Base-by-base conservation (phyloP, 2,113 vertebrate species). In the Tursiops truncatus region DNA sequence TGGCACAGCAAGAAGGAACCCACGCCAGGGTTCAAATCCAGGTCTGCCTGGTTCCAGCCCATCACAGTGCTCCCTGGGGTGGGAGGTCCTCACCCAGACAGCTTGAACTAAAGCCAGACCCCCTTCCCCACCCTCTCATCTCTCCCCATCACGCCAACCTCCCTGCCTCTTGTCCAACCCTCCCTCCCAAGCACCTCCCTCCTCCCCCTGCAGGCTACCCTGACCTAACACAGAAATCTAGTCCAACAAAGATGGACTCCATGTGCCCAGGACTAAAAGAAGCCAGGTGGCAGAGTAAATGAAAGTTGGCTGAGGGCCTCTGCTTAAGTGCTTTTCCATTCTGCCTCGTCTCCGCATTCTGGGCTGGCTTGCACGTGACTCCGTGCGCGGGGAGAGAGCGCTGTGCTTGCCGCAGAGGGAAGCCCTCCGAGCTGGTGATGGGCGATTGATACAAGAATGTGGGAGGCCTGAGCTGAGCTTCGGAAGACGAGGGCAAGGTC, bases 251-350 rank as follows among this genome's bases (percentile, higher is more conserved):
- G 23, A 85, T 73, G 96, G 95, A 74, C 73, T 96, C 92, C 0
- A 0, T 12, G 89, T 53, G 90, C 87, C 89, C 80, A 74, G 88
- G 60, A 87, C 96, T 76, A 21, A 87, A 74, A 36, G 91, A 93
- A 91, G 83, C 91, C 95, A 91, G 94, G 95, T 96, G 89, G 76
- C 3, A 8, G 93, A 80, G 91, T 86, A 92, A 93, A 92, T 20
- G 95, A 47, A 81, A 82, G 81, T 88, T 94, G 96, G 96, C 95
- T 12, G n/a, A 90, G 47, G 80, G 94, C 94, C 97, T 89, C 63
- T 0, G 0, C 80, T 33, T 70, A 85, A 76, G 74, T 63, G 50
- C 74, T 76, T 58, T 58, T 41, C 88, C 74, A 4, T 82, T 73
- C 92, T 6, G 62, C 63, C 86, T 85, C 0, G 0, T 68, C 85